Evolutionary conservation across 2,113 vertebrate species (phyloP).

Genomic region (Myotis davidii): DNA sequence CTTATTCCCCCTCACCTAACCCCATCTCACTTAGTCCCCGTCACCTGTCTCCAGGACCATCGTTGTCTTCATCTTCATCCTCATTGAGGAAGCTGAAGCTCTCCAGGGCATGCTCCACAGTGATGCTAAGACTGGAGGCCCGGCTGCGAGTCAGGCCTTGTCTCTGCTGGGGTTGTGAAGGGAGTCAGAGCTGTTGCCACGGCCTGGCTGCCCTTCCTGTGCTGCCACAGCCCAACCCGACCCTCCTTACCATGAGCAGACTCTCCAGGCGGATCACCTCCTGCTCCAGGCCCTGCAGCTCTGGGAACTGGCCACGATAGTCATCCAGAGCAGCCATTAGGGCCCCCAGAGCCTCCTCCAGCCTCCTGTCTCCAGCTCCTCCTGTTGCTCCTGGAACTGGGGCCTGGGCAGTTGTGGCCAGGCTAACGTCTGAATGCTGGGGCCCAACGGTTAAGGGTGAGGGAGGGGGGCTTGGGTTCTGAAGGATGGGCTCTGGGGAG

Average conservation of each 20-base stretch:
- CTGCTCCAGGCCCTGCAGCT: conserved; percentile 94
- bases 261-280: conserved; percentile 92
- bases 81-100: conserved; percentile 97
- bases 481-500: neutral
- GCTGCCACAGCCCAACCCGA: neutral
- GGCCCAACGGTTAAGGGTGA: neutral
- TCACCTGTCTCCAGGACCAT: conserved; percentile 81
- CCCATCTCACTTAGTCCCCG: conserved; percentile 59
- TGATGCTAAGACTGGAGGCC: conserved; percentile 93
- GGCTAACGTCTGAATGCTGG: conserved; percentile 46
- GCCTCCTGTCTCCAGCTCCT: conserved; percentile 82
- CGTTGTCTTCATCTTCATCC: conserved; percentile 90
- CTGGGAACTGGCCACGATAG: conserved; percentile 96
- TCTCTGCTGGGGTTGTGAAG: conserved; percentile 80
- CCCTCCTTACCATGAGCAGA: conserved; percentile 91
- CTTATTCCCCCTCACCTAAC: conserved; percentile 78
- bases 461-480: conserved; percentile 22
- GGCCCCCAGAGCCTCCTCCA: conserved; percentile 90
- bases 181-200: neutral
- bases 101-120: conserved; percentile 94
- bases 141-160: conserved; percentile 91
- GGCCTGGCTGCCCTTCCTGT: neutral
- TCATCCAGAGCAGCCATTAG: conserved; percentile 93
- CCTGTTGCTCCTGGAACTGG: conserved; percentile 51
- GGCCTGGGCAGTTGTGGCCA: conserved; percentile 25